Evolutionary conservation across 2,113 vertebrate genomes (phyloP).

Genomic region (Chroicocephalus ridibundus): DNA sequence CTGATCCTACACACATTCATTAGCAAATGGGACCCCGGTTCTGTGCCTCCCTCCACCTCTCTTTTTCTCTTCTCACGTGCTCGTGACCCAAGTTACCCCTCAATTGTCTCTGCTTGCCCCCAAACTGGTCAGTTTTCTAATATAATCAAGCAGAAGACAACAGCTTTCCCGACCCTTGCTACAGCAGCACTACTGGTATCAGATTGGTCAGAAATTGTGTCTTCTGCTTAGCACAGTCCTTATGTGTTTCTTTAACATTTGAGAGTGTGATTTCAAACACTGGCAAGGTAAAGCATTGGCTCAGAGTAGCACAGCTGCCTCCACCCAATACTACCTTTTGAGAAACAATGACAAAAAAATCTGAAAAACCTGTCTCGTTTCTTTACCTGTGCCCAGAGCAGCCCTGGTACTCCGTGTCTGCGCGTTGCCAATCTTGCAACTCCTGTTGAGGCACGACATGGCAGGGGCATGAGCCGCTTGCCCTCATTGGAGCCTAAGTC

Average conservation of each 20-base stretch:
- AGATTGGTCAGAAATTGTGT: not conserved
- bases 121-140: not conserved
- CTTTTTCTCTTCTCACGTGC: not conserved
- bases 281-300: not conserved
- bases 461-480: not conserved
- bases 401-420: not conserved
- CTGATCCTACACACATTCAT: not conserved
- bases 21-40: not conserved
- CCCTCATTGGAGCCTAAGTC: not conserved
- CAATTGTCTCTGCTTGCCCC: not conserved
- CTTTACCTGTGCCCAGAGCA: not conserved
- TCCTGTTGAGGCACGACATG: fast-evolving
- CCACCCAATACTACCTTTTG: not conserved
- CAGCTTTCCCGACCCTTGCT: not conserved
- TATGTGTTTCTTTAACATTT: not conserved
- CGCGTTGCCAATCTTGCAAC: not conserved
- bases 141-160: not conserved
- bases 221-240: not conserved
- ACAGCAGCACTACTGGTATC: not conserved
- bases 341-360: not conserved
- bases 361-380: not conserved
- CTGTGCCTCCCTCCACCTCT: not conserved
- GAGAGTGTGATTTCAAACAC: not conserved
- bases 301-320: not conserved
- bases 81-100: not conserved